These are phyloP conservation scores for Caenorhabditis imperialis DNA, from an alignment of 2,888 invertebrate genomes.

Conservation along the genomic window DNA sequence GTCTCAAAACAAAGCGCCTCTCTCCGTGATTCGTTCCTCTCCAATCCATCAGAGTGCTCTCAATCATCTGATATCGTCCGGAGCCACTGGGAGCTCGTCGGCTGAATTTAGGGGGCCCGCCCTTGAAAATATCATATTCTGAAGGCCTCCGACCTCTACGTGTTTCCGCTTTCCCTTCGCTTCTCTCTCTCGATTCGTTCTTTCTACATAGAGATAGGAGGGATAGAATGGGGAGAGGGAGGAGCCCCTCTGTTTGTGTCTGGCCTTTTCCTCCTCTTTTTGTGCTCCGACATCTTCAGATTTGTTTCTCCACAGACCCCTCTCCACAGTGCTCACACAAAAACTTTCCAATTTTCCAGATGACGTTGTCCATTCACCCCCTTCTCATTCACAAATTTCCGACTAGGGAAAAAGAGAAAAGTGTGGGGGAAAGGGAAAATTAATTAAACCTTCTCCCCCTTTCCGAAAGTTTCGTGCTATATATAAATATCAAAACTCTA, in stretches of 20 bases:
- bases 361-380: neutral
- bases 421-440: neutral
- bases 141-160: too few species aligned
- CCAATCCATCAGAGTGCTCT: too few species aligned
- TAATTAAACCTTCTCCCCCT: neutral
- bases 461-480: neutral
- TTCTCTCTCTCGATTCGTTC: neutral
- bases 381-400: neutral
- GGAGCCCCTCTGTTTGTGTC: constrained; percentile 19
- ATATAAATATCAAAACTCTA: neutral
- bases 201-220: constrained; percentile 31
- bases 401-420: neutral
- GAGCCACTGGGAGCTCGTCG: too few species aligned
- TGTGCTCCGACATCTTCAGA: constrained; percentile 44
- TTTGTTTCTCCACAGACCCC: constrained; percentile 14
- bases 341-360: neutral
- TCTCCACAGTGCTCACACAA: too few species aligned
- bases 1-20: constrained; percentile 5
- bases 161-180: neutral
- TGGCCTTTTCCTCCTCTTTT: constrained; percentile 18
- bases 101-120: too few species aligned
- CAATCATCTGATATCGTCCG: too few species aligned
- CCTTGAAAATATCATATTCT: too few species aligned
- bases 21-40: too few species aligned
- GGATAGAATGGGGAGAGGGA: constrained; percentile 11